Base-by-base conservation (phyloP, 2,113 vertebrate species). In the Hydropotes inermis region DNA sequence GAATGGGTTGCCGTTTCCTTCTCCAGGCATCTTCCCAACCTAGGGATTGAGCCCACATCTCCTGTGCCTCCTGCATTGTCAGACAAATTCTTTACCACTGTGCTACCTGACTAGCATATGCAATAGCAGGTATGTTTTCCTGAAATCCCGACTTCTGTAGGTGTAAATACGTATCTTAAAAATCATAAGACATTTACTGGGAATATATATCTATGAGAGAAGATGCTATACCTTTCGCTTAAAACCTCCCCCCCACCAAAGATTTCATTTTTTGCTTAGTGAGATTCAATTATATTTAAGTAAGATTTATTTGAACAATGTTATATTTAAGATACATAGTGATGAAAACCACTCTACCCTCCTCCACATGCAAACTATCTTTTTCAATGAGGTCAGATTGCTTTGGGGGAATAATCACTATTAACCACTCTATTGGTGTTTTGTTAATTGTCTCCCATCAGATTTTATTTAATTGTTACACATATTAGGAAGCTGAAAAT, bases 401-500 rank as follows among this genome's bases (percentile, higher is more conserved):
- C 30, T 95, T 70, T 54, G 27, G 57, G 43, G 6, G 8, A 64
- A 84, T 57, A 87, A 84, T 50, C 6, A 7, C 55, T 92, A 27
- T 74, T 91, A 93, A 39, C 70, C 16, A 64, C 95, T 96, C 21
- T 92, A 54, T 15, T 81, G 3, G 25, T 67, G 6, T 87, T 96
- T 43, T 92, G 57, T 12, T 82, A 61, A 94, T 84, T 95, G 60
- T 23, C 30, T 90, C 45, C 27, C 19, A 74, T 74, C 28, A 33
- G 47, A 70, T 87, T 94, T 96, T 88, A 92, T 89, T 98, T 79
- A 61, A 15, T 87, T 92, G 36, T 97, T 92, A 97, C 39, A 39
- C 88, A 82, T 67, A 90, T 28, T 50, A 87, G 54, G 28, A 91
- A 97, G 36, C 10, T 83, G 47, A 87, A 94, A 87, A 81, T 45